Evolutionary conservation across 2,797 vertebrate species (phyloP), one percentile per base, ranked within the genome.

Genomic region (Graptemys geographica): DNA sequence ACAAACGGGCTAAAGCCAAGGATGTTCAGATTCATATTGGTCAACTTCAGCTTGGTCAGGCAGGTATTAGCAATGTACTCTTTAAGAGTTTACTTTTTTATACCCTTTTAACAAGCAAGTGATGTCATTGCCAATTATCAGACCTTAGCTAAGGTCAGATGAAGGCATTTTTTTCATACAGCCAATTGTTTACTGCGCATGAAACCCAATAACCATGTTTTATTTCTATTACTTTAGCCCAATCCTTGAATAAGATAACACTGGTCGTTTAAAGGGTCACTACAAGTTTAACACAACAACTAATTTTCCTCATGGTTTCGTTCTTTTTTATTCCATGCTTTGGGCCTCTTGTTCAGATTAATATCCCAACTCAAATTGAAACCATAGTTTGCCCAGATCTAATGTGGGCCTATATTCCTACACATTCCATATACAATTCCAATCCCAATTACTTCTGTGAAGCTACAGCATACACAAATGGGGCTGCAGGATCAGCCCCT

Each of bases 381-480:
- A 41, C 10, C 69, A 12, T 37, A 25, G 37, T 72, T 72, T 37
- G 41, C 5, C n/a, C 69, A 41, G 18, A 11, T 41, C n/a, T 72
- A 72, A 41, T 11, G 69, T 72, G 37, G 11, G 10, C 10, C 69
- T 72, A 72, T 41, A 41, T 72, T 72, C n/a, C 69, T 41, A 37
- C 10, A 21, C 37, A 41, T 72, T 81, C 37, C 10, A 79, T 6
- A 41, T 49, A 88, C 19, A 4, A 11, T 74, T 62, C 65, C 69
- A 49, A 83, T 47, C 21, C 11, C 85, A 56, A 25, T 21, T 53
- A 23, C 9, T 37, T 83, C 8, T 44, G 44, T 47, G 44, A 41
- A 7, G 27, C 44, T 47, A 27, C 6, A 76, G 6, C 31, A 23
- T 69, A 33, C n/a, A 82, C 0, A 0, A 11, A 31, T 37, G 6